Percentiles rank a stretch among this genome's conserved stretches.
Evolutionary conservation across 2,113 vertebrate species (phyloP).

Genomic region (Gorsachius goisagi): DNA sequence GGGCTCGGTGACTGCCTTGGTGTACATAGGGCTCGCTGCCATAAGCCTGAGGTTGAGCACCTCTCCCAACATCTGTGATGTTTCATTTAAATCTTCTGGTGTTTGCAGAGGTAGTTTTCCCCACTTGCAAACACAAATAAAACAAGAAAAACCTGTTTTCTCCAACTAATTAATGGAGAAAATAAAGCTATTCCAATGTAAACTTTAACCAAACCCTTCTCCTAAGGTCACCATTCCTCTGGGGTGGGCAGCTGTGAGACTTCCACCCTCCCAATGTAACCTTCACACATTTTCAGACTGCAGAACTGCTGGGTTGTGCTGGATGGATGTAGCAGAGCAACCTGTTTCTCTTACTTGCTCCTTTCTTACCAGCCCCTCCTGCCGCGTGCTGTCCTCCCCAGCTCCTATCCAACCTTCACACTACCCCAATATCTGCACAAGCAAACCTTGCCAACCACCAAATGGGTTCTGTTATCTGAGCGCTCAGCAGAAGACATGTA

Average conservation of each 20-base stretch:
- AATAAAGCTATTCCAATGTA: neutral
- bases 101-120: neutral
- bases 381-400: fast-evolving
- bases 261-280: neutral
- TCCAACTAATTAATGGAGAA: neutral
- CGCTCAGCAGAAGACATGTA: neutral
- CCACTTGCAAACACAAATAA: neutral
- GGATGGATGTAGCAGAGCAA: neutral
- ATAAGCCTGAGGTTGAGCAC: neutral
- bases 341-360: neutral
- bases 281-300: neutral
- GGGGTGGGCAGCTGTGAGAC: neutral
- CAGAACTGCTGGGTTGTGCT: neutral
- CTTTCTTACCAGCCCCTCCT: neutral
- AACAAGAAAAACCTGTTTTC: neutral
- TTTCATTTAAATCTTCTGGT: neutral
- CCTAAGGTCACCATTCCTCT: neutral
- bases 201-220: neutral
- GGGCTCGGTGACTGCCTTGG: neutral
- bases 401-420: neutral
- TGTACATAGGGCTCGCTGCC: neutral
- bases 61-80: neutral
- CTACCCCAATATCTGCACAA: neutral
- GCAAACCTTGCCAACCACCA: neutral
- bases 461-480: neutral